Percentiles rank a stretch among this genome's conserved stretches.
These are phyloP conservation scores for Menidia menidia DNA, from an alignment of 2,797 vertebrate species.

Conservation along the genomic window DNA sequence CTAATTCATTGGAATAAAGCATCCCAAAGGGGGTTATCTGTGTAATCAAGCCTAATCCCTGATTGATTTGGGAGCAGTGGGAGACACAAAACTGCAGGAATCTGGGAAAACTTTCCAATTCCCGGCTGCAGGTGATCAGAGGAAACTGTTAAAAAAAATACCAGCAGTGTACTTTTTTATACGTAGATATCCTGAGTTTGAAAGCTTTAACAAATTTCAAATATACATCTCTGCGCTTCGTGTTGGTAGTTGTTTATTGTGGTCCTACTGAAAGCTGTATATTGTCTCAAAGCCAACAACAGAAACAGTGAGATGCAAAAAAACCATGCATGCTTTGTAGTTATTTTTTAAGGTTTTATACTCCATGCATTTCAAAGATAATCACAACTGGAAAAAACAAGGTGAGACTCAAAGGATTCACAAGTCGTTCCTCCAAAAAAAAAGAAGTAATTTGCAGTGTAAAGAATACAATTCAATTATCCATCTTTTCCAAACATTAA, in stretches of 20 bases:
- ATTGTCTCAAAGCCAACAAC: conserved; percentile 17
- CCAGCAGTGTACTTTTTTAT: conserved; percentile 6
- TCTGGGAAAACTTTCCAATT: conserved; percentile 56
- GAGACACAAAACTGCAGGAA: conserved; percentile 63
- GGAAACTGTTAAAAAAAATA: conserved; percentile 34
- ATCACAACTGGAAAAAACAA: not conserved
- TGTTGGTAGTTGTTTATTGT: conserved; percentile 15
- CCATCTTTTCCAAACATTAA: conserved; percentile 77
- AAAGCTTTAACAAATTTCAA: conserved; percentile 1
- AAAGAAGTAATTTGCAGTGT: not conserved
- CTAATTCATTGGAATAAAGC: conserved; percentile 86
- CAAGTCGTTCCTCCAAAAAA: not conserved
- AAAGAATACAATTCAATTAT: conserved; percentile 7
- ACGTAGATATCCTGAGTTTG: conserved; percentile 10
- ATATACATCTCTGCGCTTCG: too few relatives aligned
- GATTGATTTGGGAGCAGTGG: conserved; percentile 70
- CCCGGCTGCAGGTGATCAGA: conserved; percentile 49
- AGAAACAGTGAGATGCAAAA: conserved; percentile 9
- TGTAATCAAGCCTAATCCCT: conserved; percentile 77
- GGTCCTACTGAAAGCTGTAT: conserved; percentile 12
- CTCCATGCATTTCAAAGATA: not conserved
- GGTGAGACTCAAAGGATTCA: not conserved
- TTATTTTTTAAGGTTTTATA: conserved; percentile 2
- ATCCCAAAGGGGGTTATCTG: conserved; percentile 70
- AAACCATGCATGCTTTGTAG: conserved; percentile 10